Evolutionary conservation across 2,797 vertebrate species (phyloP), one percentile per base, ranked within the genome.

Genomic region (Centropyge bicolor): DNA sequence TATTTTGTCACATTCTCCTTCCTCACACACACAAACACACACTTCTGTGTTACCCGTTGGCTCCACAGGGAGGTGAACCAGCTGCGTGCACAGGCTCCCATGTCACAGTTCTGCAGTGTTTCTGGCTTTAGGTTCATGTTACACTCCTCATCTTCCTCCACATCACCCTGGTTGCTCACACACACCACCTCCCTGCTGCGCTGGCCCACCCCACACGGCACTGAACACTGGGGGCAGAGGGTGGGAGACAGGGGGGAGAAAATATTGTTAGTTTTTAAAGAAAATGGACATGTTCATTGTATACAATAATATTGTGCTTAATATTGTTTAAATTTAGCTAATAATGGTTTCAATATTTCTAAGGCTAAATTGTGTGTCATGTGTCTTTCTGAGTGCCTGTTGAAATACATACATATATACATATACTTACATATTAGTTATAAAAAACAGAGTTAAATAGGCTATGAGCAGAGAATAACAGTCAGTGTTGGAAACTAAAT

Each of bases 11-110:
- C 54, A 46, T 31, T 10, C 12, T 3, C 13, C 35, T 31, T 31
- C 27, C 3, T 0, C 17, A 13, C 31, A 6, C 40, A 31, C 40
- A 48, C 22, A 71, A 12, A 68, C 40, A 31, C 17, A 43, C 41
- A 56, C 65, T 35, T 52, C 5, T 60, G 31, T 65, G 64, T 91
- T 90, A 96, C 95, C 93, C 83, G 75, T 35, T 92, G 91, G 71
- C 95, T 95, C 95, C 95, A 96, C 67, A 77, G 86, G 16, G 95
- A 95, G 72, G 88, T 92, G 89, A 95, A 95, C 95, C 95, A 96
- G 93, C 94, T 95, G 62, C 92, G 90, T 51, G 95, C 92, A 73
- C 95, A 96, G n/a, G 87, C 74, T 41, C 95, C 95, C 92, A 91
- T 93, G 89, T 96, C 95, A 84, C 95, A 96, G 87, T 96, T 96